Base-by-base conservation (phyloP, 1,140 invertebrate genomes). In the Drosophila cardini region DNA sequence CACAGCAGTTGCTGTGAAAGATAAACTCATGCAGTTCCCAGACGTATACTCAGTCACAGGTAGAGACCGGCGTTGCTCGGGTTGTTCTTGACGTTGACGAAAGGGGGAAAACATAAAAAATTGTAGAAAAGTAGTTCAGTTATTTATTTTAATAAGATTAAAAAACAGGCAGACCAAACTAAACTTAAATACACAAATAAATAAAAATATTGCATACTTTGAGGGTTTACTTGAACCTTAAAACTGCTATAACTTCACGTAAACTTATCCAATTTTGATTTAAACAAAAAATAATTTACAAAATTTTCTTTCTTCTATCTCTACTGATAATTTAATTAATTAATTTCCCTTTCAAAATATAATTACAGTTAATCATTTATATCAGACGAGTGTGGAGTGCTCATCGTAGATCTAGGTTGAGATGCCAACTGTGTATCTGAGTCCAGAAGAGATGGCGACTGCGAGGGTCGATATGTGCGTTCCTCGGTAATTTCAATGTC, bases 401-500 rank as follows among this genome's bases (percentile, higher is more conserved):
- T 13, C 0, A 2, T 4, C 13, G 48, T 7, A 15, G 15, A 1
- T 3, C 34, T 56, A 6, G 30, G 9, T 8, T 21, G 55, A 2
- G 36, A 26, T 13, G 26, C 9, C 4, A 26, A 32, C 34, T 52
- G 18, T 10, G 48, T 16, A 0, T 15, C 52, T n/a, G 63, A 32
- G 4, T 11, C 10, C 7, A 45, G 0, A 2, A 32, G 53, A 10
- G n/a, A 40, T 2, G 34, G 2, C 4, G 60, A 43, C 0, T 13
- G 0, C 3, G 55, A 43, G 11, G 77, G 34, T 4, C 40, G 60
- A 53, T 67, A 85, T 63, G 36, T 45, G 7, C 58, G 68, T 48
- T 87, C 75, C 0, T 72, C 52, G 15, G 52, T 43, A 0, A 86
- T 72, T 21, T 56, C 38, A 0, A 81, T 68, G 36, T 70, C 71